Conservation (phyloP, 2,113 vertebrate species). For the Urocynchramus pylzowi region DNA sequence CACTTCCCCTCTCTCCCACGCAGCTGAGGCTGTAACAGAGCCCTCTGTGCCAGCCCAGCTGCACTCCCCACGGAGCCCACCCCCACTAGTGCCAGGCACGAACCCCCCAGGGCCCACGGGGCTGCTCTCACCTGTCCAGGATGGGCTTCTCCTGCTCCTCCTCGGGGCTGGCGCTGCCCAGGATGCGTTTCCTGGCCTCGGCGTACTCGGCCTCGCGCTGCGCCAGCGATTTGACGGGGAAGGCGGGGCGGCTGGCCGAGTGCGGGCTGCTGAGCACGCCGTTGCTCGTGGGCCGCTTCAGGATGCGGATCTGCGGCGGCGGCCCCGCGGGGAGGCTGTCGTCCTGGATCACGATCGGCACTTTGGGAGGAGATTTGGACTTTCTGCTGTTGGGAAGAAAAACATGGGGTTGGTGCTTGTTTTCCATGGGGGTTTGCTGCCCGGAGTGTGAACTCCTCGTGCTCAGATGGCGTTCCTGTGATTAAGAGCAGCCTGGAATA, state of each 20-base stretch:
- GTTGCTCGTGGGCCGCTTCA: conserved; percentile 92
- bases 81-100: background rate
- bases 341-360: conserved; percentile 93
- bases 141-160: conserved; percentile 90
- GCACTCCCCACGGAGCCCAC: background rate
- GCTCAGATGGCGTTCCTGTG: background rate
- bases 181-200: conserved; percentile 91
- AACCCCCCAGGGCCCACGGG: rapidly evolving
- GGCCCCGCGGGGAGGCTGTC: conserved; percentile 86
- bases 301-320: conserved; percentile 92
- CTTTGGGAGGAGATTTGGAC: conserved; percentile 83
- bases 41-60: rapidly evolving
- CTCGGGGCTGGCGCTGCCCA: conserved; percentile 92
- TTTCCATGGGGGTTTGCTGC: rapidly evolving
- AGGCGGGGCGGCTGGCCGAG: conserved; percentile 79
- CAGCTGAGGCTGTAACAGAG: background rate
- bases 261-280: conserved; percentile 80
- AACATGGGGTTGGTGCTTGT: background rate
- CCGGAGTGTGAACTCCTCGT: rapidly evolving
- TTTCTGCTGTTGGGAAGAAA: conserved; percentile 75
- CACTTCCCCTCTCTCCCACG: background rate
- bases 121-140: conserved; percentile 80
- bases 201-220: conserved; percentile 97
- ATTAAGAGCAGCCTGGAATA: background rate
- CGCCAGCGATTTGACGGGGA: conserved; percentile 90